Evolutionary conservation across 2,888 invertebrate species (phyloP).

Genomic region (Agrenia bidenticulata): DNA sequence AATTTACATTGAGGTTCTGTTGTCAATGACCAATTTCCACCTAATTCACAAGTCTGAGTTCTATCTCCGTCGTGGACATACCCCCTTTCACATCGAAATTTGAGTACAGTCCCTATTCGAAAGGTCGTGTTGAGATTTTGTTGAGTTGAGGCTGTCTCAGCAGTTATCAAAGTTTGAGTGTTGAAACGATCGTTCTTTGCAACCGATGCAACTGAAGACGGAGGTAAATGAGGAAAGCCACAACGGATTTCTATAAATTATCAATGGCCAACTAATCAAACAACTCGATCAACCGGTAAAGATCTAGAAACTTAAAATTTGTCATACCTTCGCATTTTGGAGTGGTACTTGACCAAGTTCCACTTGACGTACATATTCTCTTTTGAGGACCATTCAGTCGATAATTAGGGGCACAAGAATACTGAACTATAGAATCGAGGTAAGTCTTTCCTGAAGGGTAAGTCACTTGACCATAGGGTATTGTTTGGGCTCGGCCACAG

Average conservation of each 20-base stretch:
- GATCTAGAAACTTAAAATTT: too few relatives aligned
- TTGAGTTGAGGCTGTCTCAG: constrained; percentile 62
- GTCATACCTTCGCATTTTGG: constrained; percentile 68
- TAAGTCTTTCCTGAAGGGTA: constrained; percentile 75
- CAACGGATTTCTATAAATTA: constrained; percentile 64
- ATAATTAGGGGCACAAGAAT: constrained; percentile 68
- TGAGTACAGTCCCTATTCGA: constrained; percentile 80
- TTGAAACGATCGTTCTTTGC: constrained; percentile 89
- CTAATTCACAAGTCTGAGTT: constrained; percentile 80
- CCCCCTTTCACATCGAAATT: constrained; percentile 85
- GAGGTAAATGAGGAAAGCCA: constrained; percentile 76
- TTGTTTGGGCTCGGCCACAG: constrained; percentile 78
- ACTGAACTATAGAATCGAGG: constrained; percentile 75
- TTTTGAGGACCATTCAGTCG: constrained; percentile 74
- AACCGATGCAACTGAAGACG: constrained; percentile 82
- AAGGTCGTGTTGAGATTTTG: constrained; percentile 73
- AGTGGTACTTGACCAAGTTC: constrained; percentile 78
- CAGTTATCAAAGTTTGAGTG: constrained; percentile 73
- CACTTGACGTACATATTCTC: constrained; percentile 71
- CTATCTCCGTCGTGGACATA: constrained; percentile 85
- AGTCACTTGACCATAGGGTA: constrained; percentile 72
- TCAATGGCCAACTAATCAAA: constrained; percentile 11
- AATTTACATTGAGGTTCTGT: constrained; percentile 65
- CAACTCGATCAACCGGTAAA: constrained; percentile 14
- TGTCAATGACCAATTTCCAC: constrained; percentile 79